These are phyloP conservation scores for Elaphurus davidianus DNA, from an alignment of 2,113 vertebrate species.

Conservation along the genomic window DNA sequence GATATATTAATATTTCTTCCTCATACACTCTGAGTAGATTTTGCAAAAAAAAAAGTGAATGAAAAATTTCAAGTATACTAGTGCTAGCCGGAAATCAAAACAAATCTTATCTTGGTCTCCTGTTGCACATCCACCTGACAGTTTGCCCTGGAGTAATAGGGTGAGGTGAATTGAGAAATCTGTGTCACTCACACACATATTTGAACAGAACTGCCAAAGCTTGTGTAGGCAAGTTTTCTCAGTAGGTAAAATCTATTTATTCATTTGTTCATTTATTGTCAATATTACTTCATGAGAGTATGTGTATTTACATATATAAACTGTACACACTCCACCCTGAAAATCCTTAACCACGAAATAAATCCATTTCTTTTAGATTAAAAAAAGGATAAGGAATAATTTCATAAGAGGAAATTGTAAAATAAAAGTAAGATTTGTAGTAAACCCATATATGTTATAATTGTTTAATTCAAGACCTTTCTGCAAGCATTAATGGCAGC, in stretches of 20 bases:
- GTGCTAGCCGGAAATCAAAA: constrained; percentile 34
- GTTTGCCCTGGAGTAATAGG: constrained; percentile 41
- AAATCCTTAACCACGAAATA: background rate
- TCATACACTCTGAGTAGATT: background rate
- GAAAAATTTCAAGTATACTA: background rate
- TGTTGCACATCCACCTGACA: constrained; percentile 29
- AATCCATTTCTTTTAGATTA: background rate
- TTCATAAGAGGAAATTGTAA: background rate
- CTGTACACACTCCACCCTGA: background rate
- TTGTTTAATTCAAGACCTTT: background rate
- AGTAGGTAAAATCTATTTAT: background rate
- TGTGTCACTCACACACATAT: constrained; percentile 21
- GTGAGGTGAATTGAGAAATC: constrained; percentile 52
- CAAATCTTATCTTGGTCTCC: background rate
- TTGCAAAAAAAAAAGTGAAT: constrained; percentile 11
- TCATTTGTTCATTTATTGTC: background rate
- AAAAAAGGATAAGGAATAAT: background rate
- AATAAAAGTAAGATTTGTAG: background rate
- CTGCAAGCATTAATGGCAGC: background rate
- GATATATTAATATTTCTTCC: background rate
- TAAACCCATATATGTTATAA: background rate
- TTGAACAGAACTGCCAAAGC: constrained; percentile 36
- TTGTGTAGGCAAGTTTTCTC: constrained; percentile 43
- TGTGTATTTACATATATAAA: background rate
- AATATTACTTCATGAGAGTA: background rate